Evolutionary conservation across 1,140 invertebrate genomes (phyloP), one percentile per base, ranked within the genome.

Genomic region (Temnothorax longispinosus): DNA sequence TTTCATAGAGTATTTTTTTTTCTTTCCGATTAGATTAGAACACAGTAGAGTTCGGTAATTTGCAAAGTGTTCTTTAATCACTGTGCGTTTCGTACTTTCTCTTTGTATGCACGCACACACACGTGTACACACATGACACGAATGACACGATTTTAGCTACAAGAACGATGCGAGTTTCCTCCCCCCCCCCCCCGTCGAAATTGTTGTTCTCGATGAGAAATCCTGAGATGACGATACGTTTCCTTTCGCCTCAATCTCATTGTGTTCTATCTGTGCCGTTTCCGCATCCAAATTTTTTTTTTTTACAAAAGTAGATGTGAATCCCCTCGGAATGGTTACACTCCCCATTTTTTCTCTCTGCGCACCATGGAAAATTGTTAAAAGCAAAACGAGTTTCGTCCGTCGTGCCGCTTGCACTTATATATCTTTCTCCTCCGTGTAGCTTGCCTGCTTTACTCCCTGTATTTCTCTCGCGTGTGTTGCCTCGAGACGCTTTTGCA

Each of bases 401-500:
- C 60, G 38, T 65, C 21, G 32, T 75, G 52, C 18, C 47, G 27
- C 52, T 56, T 54, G 56, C 52, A 32, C 41, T 27, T 47, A 21
- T 21, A 21, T 21, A n/a, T 75, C 47, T 47, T 32, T 75, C 27
- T 78, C 44, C 32, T 60, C 60, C 60, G 50, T 78, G 58, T 87
- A 84, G 86, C 69, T 74, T 65, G 89, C 80, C 78, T 90, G 86
- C 86, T 89, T 27, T 90, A 64, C 52, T 41, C 72, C 65, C 52
- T 80, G 13, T 27, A 27, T 27, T 27, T 64, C 41, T 71, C 78
- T 67, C 78, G 78, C 72, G 65, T 71, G 72, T 84, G 86, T 69
- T 86, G 60, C 54, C 74, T 89, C 89, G 76, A 87, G 76, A 89
- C 64, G 89, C 88, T 87, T 90, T 90, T 88, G 82, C 81, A 90